These are phyloP conservation scores for Scartelaos histophorus DNA, from an alignment of 2,113 vertebrate genomes.

Conservation along the genomic window DNA sequence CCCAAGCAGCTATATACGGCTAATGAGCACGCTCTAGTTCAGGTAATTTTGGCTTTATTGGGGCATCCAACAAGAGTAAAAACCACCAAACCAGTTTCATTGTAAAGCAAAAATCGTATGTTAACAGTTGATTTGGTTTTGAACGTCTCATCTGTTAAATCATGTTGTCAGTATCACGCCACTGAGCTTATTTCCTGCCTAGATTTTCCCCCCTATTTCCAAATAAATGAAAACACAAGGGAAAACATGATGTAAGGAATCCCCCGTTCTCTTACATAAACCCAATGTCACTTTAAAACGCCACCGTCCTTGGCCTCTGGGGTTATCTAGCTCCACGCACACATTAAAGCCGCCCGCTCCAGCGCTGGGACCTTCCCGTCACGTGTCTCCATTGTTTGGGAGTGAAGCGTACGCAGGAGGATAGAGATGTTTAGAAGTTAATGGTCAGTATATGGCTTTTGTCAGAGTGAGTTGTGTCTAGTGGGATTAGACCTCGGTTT, in stretches of 20 bases:
- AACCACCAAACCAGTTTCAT: not conserved
- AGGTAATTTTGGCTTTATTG: not conserved
- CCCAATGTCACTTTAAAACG: conserved; percentile 14
- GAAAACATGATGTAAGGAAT: conserved; percentile 2
- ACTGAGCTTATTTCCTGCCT: not conserved
- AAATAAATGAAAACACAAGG: not conserved
- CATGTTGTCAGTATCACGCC: not conserved
- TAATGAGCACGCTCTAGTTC: not conserved
- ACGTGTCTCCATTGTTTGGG: conserved; percentile 17
- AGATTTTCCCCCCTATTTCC: not conserved
- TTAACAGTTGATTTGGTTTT: not conserved
- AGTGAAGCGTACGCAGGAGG: conserved; percentile 3
- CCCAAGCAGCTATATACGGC: not conserved
- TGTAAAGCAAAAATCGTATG: too few species aligned
- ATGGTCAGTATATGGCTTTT: conserved; percentile 13
- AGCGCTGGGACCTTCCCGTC: conserved; percentile 24
- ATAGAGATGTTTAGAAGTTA: conserved; percentile 18
- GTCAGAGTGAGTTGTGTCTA: conserved; percentile 62
- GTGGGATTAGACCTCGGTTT: conserved; percentile 63
- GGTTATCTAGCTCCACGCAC: conserved; percentile 9
- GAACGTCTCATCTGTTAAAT: not conserved
- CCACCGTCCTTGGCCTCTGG: not conserved
- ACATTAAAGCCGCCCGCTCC: conserved; percentile 9
- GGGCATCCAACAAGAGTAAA: not conserved
- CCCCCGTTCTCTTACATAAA: not conserved